Conservation (phyloP, 2,888 invertebrate genomes). For the Nymphalis polychloros region DNA sequence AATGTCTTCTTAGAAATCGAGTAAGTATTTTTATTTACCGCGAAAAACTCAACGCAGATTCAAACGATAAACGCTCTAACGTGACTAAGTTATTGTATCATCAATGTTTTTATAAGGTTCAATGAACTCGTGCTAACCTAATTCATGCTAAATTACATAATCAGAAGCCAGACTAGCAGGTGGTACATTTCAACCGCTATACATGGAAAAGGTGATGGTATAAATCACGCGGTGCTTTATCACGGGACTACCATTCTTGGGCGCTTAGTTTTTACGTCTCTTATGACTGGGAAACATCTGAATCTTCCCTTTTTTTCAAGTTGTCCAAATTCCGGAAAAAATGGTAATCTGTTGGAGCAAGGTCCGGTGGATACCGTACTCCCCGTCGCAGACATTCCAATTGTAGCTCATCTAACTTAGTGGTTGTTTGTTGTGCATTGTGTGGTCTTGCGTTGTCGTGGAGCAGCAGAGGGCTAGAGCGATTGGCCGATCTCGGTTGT, state of each 20-base stretch:
- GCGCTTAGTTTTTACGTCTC: background rate
- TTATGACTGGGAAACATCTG: background rate
- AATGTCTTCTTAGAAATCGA: slow-evolving; percentile 10
- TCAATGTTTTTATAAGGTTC: slow-evolving; percentile 1
- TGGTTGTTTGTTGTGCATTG: no score
- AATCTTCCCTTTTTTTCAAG: slow-evolving; percentile 5
- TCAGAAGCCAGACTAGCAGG: background rate
- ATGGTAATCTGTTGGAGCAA: no score
- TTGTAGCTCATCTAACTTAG: no score
- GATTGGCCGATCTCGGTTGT: no score
- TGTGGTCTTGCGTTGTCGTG: no score
- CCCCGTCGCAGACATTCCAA: no score
- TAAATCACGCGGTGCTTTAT: no score
- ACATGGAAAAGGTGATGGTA: no score
- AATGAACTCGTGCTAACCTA: slow-evolving; percentile 1
- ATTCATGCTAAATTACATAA: background rate
- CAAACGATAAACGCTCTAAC: background rate
- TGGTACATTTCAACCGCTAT: no score
- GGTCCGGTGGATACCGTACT: no score
- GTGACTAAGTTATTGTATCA: background rate
- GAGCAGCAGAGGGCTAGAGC: no score
- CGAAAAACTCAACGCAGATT: slow-evolving; percentile 3
- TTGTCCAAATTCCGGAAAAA: no score
- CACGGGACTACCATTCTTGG: background rate
- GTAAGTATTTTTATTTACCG: background rate